phyloP scores from a whole-genome alignment of 2,797 vertebrate genomes.

The Sebastes itinus region DNA sequence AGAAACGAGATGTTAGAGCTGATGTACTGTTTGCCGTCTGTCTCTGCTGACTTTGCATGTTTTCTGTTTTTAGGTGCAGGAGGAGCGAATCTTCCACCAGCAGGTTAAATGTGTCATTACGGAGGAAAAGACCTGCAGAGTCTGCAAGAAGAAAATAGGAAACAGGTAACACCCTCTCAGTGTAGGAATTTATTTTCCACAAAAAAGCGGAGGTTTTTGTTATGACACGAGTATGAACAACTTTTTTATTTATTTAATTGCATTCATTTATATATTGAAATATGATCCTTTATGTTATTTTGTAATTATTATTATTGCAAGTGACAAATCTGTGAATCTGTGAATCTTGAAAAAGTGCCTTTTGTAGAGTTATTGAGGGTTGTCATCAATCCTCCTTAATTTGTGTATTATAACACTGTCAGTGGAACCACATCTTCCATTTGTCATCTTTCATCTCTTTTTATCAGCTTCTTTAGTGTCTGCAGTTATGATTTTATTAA shows the following conservation, averaged over 20 bases:
- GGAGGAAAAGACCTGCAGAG: slow-evolving; percentile 96
- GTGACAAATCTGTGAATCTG: not conserved
- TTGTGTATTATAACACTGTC: not conserved
- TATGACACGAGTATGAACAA: fast-evolving
- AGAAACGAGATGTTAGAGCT: not conserved
- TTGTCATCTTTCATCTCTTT: not conserved
- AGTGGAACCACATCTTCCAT: not conserved
- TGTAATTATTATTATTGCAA: not conserved
- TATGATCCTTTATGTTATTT: not conserved
- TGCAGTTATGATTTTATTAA: not conserved
- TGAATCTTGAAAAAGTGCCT: not conserved
- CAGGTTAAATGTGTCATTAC: slow-evolving; percentile 98
- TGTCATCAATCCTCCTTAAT: not conserved
- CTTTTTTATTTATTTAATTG: not conserved
- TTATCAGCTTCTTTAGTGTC: not conserved
- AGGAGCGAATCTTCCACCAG: slow-evolving; percentile 97
- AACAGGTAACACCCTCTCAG: slow-evolving; percentile 87
- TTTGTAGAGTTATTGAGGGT: not conserved
- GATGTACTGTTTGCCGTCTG: fast-evolving
- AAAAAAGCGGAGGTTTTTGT: not conserved
- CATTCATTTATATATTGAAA: not conserved
- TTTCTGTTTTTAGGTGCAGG: slow-evolving; percentile 88
- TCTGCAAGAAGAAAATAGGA: slow-evolving; percentile 99
- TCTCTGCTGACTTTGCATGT: not conserved
- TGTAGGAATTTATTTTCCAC: not conserved